phyloP scores from a whole-genome alignment of 2,113 vertebrate species.

The Lampris incognitus region DNA sequence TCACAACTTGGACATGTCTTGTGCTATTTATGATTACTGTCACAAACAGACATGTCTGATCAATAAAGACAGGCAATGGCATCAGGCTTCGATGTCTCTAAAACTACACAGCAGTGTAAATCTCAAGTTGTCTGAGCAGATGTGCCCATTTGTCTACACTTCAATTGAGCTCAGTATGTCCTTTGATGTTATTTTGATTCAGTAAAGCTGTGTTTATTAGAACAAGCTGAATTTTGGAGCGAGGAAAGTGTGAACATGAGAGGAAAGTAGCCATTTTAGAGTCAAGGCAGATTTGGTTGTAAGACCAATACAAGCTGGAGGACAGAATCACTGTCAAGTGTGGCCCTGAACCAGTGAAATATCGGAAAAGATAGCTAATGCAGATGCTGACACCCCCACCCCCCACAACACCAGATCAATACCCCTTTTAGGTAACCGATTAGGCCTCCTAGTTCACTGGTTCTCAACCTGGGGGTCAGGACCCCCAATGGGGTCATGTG shows the following conservation, averaged over 20 bases:
- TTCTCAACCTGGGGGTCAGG: too few relatives aligned
- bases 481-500: too few relatives aligned
- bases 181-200: background rate
- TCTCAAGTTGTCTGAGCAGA: background rate
- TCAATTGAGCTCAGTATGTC: background rate
- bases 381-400: slow-evolving; percentile 18
- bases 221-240: background rate
- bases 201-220: background rate
- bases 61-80: slow-evolving; percentile 12
- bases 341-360: slow-evolving; percentile 1
- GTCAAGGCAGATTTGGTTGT: background rate
- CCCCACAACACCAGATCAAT: slow-evolving; percentile 19
- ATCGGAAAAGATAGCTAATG: slow-evolving; percentile 9
- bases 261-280: background rate
- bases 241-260: background rate
- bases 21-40: slow-evolving; percentile 14
- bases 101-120: slow-evolving; percentile 19
- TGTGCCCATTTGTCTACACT: background rate
- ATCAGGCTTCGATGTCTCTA: background rate
- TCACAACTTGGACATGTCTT: slow-evolving; percentile 15
- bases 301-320: background rate
- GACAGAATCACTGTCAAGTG: background rate
- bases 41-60: background rate
- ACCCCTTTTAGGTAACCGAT: slow-evolving; percentile 27
- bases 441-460: slow-evolving; percentile 5